Conservation (phyloP, 2,797 vertebrate genomes). For the Anguilla obscura region DNA sequence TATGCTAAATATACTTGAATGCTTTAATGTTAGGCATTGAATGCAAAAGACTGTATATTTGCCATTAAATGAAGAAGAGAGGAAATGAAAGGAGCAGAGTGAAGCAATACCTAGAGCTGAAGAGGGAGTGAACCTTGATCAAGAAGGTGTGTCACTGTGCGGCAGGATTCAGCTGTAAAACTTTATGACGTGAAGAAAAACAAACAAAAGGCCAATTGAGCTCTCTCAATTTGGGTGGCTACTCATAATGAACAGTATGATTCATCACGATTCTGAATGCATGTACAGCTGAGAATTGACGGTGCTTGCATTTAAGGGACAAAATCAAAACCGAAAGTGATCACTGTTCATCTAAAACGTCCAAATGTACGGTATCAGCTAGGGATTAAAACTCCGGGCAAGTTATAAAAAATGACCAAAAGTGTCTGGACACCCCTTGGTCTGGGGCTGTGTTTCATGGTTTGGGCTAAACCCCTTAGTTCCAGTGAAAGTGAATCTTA, state of each 20-base stretch:
- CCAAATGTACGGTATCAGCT: too few species aligned
- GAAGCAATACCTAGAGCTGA: background rate
- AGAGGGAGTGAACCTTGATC: background rate
- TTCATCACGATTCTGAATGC: background rate
- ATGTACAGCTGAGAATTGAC: background rate
- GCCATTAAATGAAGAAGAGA: background rate
- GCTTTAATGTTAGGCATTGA: background rate
- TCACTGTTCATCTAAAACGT: too few species aligned
- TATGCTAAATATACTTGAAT: background rate
- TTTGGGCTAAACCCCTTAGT: too few species aligned
- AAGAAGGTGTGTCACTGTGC: background rate
- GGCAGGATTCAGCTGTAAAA: slow-evolving; percentile 1
- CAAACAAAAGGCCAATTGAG: slow-evolving; percentile 3
- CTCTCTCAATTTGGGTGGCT: background rate
- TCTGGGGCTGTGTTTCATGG: too few species aligned
- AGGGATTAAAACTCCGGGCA: too few species aligned
- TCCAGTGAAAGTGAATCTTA: too few species aligned
- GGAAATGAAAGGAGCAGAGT: background rate
- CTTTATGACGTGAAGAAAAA: slow-evolving; percentile 7
- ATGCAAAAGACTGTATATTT: background rate
- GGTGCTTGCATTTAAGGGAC: background rate
- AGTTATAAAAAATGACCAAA: too few species aligned
- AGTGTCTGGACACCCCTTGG: too few species aligned
- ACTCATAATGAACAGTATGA: background rate
- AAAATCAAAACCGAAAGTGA: background rate